Base-by-base conservation (phyloP, 2,797 vertebrate genomes). In the Sebastes hubbsi region DNA sequence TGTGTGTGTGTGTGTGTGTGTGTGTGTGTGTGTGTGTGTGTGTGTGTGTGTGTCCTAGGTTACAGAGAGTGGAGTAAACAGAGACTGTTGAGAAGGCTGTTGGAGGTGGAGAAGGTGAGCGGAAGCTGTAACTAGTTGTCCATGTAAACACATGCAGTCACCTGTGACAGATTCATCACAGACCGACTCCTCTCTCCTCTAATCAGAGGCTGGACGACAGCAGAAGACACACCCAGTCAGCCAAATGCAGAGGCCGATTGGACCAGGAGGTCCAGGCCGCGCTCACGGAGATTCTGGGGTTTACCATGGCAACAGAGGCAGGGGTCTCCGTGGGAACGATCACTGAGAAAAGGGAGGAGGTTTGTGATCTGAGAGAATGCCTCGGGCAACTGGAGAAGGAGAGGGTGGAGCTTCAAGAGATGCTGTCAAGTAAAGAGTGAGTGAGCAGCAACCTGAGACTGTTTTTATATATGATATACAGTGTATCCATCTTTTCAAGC, bases 11-110 rank as follows among this genome's bases (percentile, higher is more conserved):
- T 24, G 24, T 24, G 24, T 24, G 24, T 24, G 24, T 24, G 22
- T 22, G 22, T 22, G 22, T 22, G 22, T 22, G 22, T 22, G 22
- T 22, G 24, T 25, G 24, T 25, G 24, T 25, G 0, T 46, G 36
- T 46, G 46, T 84, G 16, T 78, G 29, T 69, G 2, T 72, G 38
- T 86, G 62, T 69, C 72, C 75, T 80, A 99, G 98, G 95, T 89
- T 98, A 97, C n/a, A 78, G 87, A 46, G 97, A 97, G 36, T 98
- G 97, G 97, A 98, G 97, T 89, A 98, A 95, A 90, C 97, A 97
- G 84, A 96, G 97, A 78, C 95, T 98, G 82, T 65, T 98, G 89
- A 96, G 96, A 10, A 92, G 92, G 80, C 95, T 98, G 56, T 81
- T 93, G 0, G 96, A 97, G 49, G 89, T 97, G 62, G 97, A 98